Base-by-base conservation (phyloP, 2,113 vertebrate genomes). In the Anolis sagrei region DNA sequence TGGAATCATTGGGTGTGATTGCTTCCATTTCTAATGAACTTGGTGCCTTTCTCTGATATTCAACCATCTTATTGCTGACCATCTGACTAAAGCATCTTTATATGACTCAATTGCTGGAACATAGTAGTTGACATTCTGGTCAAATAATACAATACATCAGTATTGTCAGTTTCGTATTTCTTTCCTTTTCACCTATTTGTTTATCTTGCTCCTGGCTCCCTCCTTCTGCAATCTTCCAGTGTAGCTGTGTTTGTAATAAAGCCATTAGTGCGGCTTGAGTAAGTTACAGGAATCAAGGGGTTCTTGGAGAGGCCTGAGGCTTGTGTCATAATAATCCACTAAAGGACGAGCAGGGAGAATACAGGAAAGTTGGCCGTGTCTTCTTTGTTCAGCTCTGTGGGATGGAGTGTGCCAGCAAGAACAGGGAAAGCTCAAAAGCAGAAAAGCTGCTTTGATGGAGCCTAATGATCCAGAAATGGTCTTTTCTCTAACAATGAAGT, bases 121-220 rank as follows among this genome's bases (percentile, higher is more conserved):
- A 89, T 48, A 87, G 72, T 34, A 69, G 61, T 64, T 7, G 36
- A 69, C 91, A 95, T 94, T 88, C 89, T 23, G 92, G 90, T 91
- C 81, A 91, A 73, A 66, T 48, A 58, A 32, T n/a, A 44, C 0
- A 62, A 6, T 90, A 83, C 34, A 73, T 58, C 81, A 58, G 73
- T 68, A 76, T n/a, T 16, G 79, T 74, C 51, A 84, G n/a, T 39
- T 90, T 91, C 83, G 36, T 89, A 78, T 79, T 48, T 91, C 10
- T 83, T 44, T 66, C 1, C 44, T 86, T 91, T 84, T 36, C 77
- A 74, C 70, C 54, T 68, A 51, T 91, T 75, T 79, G 25, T 87
- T 62, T 87, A n/a, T 77, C 61, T 23, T 79, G 80, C 58, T n/a
- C 39, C 36, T 88, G 88, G 66, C 78, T 36, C 85, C 66, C 80